Conservation (phyloP, 2,113 vertebrate species). For the Gallinago paraguaiae region DNA sequence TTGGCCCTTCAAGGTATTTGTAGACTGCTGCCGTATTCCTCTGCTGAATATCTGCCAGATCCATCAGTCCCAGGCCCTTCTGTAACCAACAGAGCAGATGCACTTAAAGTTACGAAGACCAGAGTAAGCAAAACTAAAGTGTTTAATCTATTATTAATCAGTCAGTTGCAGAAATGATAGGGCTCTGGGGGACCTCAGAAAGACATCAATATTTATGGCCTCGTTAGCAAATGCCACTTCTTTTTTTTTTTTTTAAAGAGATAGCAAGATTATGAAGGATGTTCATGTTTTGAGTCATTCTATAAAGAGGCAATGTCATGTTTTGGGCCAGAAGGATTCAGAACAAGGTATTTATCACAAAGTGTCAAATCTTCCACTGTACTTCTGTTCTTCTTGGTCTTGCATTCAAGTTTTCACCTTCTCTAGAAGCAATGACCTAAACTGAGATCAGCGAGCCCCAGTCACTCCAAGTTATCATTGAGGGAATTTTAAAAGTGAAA, state of each 20-base stretch:
- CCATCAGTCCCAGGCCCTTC: slow-evolving; percentile 26
- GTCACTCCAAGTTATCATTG: background rate
- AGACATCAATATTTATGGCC: slow-evolving; percentile 81
- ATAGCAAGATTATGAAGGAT: slow-evolving; percentile 45
- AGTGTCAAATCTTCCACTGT: background rate
- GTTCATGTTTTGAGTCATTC: slow-evolving; percentile 63
- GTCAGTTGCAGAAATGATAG: slow-evolving; percentile 77
- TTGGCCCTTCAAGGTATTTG: slow-evolving; percentile 39
- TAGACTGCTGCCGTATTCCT: slow-evolving; percentile 36
- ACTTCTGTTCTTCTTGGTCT: background rate
- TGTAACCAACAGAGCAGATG: slow-evolving; percentile 62
- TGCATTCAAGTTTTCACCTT: background rate
- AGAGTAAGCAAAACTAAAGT: slow-evolving; percentile 79
- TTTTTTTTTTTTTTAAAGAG: slow-evolving; percentile 28
- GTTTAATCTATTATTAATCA: slow-evolving; percentile 88
- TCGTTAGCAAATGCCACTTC: slow-evolving; percentile 70
- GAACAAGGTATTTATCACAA: slow-evolving; percentile 41
- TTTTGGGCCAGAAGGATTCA: slow-evolving; percentile 50
- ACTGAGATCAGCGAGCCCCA: background rate
- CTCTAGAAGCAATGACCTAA: background rate
- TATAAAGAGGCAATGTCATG: slow-evolving; percentile 49
- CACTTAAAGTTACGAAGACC: slow-evolving; percentile 71
- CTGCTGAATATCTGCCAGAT: slow-evolving; percentile 7
- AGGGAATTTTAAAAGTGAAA: background rate
- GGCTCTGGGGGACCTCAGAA: slow-evolving; percentile 69